Conservation (phyloP, 2,888 invertebrate species). For the Diaphora mendica region DNA sequence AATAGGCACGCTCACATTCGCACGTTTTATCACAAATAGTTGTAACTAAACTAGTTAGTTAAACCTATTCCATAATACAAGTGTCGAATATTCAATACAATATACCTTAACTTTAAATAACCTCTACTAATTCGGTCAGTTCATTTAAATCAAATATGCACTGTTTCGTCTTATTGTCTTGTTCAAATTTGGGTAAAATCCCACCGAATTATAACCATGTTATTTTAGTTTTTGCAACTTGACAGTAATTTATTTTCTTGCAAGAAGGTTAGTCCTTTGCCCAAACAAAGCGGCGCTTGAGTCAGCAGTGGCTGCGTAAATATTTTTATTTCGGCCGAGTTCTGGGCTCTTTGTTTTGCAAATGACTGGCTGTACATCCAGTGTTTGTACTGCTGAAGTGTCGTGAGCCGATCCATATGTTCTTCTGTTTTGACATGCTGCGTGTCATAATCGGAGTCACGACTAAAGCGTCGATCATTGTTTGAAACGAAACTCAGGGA, state of each 20-base stretch:
- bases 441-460: slow-evolving; percentile 62
- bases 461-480: slow-evolving; percentile 51
- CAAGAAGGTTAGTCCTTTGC: slow-evolving; percentile 73
- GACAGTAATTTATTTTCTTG: slow-evolving; percentile 76
- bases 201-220: slow-evolving; percentile 37
- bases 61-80: not conserved
- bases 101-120: too few relatives aligned
- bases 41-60: not conserved
- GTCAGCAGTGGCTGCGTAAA: slow-evolving; percentile 80
- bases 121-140: not conserved
- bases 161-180: slow-evolving; percentile 15
- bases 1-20: not conserved
- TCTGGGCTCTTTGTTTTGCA: slow-evolving; percentile 81
- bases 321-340: slow-evolving; percentile 82
- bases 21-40: too few relatives aligned
- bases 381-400: slow-evolving; percentile 74
- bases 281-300: slow-evolving; percentile 80
- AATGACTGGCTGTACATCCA: slow-evolving; percentile 74
- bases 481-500: slow-evolving; percentile 46
- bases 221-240: slow-evolving; percentile 59
- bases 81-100: not conserved
- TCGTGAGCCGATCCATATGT: slow-evolving; percentile 75
- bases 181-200: slow-evolving; percentile 32
- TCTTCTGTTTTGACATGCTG: slow-evolving; percentile 60
- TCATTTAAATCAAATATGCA: not conserved